Base-by-base conservation (phyloP, 37 sponge, comb jelly and placozoan species). In the Haliclona indistincta region DNA sequence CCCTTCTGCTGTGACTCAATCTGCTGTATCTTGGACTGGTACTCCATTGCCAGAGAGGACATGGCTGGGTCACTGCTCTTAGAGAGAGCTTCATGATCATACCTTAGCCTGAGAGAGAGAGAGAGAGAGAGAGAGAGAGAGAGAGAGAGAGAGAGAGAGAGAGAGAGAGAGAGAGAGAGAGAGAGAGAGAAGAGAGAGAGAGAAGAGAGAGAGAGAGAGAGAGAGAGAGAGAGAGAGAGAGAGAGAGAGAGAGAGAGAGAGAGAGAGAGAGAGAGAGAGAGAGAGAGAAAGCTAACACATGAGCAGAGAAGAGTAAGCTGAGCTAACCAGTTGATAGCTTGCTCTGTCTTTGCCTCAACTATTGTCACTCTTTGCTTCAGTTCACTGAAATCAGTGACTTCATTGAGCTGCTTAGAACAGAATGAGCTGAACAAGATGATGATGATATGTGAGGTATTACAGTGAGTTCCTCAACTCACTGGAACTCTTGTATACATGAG, bases 401-500 rank as follows among this genome's bases (percentile, higher is more conserved):
- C n/a, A n/a, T 58, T 26, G 6, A 58, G n/a, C 60, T 58, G 60
- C n/a, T 58, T 58, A 20, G 60, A 25, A 58, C 60, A 58, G 25
- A 58, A 58, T 58, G 60, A 8, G 6, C 60, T 58, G 28, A 47
- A 17, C 13, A 47, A 47, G 51, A 47, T n/a, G 15, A 47, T 47
- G 51, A 47, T 17, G 51, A 47, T 10, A 47, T 47, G 51, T 17
- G 10, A 15, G 51, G n/a, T 58, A n/a, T n/a, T 25, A 25, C 60
- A 58, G n/a, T 26, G n/a, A 26, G 22, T 29, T 26, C 62, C n/a
- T 19, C 22, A 6, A 25, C 58, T 77, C 5, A 77, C 78, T 54
- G 43, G 40, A 85, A 64, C 56, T 85, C 79, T 45, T 78, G 65
- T 20, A 85, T 26, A 5, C 86, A 74, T 3, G 58, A 64, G 11